Conservation (phyloP, 2,888 invertebrate genomes). For the Athalia circularis region DNA sequence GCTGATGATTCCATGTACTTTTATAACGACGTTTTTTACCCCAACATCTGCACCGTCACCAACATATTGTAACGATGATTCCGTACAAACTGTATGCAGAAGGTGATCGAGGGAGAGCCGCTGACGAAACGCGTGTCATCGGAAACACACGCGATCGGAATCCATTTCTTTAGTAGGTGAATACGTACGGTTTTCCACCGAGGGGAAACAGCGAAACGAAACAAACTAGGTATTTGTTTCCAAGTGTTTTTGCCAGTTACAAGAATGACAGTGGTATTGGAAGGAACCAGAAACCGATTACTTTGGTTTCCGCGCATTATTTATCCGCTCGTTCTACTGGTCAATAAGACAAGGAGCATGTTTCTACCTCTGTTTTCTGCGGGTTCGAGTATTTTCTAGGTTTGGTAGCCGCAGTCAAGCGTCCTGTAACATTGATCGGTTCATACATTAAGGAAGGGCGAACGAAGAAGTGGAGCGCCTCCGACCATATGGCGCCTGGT, state of each 20-base stretch:
- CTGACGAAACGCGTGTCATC: no score
- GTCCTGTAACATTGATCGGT: constrained; percentile 39
- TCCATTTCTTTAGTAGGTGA: no score
- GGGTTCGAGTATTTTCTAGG: not conserved
- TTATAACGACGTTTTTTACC: not conserved
- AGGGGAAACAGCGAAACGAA: not conserved
- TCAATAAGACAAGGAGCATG: not conserved
- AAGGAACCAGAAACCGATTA: not conserved
- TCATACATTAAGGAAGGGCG: constrained; percentile 38
- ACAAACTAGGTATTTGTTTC: not conserved
- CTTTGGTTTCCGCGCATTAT: not conserved
- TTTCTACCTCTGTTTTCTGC: not conserved
- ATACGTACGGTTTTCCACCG: no score
- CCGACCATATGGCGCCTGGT: constrained; percentile 38
- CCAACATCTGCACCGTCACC: no score
- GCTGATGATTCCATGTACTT: not conserved
- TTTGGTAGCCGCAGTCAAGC: constrained; percentile 21
- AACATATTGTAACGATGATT: no score
- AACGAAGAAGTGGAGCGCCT: constrained; percentile 25
- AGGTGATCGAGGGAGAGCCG: no score
- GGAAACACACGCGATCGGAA: no score
- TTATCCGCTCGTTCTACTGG: not conserved
- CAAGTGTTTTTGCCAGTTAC: not conserved
- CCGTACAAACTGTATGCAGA: no score
- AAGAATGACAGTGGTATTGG: not conserved